Conservation (phyloP, 1,140 invertebrate species). For the Helicoverpa zea region DNA sequence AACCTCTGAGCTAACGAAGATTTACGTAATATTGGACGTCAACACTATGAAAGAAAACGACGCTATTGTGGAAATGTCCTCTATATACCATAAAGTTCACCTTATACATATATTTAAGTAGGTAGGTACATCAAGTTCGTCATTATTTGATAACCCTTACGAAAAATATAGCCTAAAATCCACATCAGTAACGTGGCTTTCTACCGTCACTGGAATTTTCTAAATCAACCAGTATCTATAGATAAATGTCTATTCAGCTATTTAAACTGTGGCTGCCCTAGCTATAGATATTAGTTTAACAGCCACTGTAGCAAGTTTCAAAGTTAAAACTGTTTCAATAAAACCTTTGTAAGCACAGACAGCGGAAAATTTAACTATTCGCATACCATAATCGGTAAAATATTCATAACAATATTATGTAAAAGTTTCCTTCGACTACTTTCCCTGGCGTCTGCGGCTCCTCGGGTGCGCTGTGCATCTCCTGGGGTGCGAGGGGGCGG, state of each 20-base stretch:
- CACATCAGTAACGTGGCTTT: too few species aligned
- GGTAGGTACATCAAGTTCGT: not conserved
- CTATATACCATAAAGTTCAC: not conserved
- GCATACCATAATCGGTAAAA: constrained; percentile 31
- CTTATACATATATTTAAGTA: not conserved
- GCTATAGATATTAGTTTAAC: too few species aligned
- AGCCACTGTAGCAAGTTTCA: too few species aligned
- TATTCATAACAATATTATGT: constrained; percentile 44
- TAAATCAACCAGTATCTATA: too few species aligned
- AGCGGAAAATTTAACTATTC: constrained; percentile 19
- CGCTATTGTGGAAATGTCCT: not conserved
- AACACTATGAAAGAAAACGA: not conserved
- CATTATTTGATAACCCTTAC: not conserved
- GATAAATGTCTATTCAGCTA: too few species aligned
- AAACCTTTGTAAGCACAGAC: not conserved
- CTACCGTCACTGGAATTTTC: too few species aligned
- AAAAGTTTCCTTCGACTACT: constrained; percentile 62
- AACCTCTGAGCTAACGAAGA: not conserved
- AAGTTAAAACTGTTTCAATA: not conserved
- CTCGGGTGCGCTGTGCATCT: constrained; percentile 38
- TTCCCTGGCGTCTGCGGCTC: constrained; percentile 75
- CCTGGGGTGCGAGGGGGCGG: constrained; percentile 54
- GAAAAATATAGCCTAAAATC: too few species aligned
- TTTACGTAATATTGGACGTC: not conserved
- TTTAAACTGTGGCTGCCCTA: too few species aligned